A percentile compares a stretch with the other conserved stretches of the same genome.
Evolutionary conservation across 1,140 invertebrate genomes (phyloP).

Genomic region (Notospermus geniculatus): DNA sequence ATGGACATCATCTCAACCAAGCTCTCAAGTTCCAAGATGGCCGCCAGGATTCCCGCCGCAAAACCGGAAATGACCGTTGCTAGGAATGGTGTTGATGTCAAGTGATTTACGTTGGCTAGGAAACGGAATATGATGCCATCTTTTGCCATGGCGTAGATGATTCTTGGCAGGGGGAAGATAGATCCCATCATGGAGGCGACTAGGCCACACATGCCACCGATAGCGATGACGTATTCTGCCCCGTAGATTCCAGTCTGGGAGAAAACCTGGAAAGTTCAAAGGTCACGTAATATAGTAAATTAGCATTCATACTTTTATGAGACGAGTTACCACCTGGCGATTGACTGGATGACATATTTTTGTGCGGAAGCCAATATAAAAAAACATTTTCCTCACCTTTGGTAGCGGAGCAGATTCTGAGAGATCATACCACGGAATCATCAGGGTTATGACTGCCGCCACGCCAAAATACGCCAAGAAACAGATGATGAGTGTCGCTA

Average conservation of each 20-base stretch:
- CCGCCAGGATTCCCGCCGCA: conserved; percentile 65
- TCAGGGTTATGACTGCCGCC: conserved; percentile 43
- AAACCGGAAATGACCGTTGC: conserved; percentile 80
- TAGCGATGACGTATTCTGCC: conserved; percentile 42
- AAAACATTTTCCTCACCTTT: conserved; percentile 28
- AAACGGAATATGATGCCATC: conserved; percentile 78
- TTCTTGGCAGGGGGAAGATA: conserved; percentile 75
- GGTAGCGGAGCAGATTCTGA: conserved; percentile 29
- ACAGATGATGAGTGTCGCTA: conserved; percentile 35
- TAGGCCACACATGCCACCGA: conserved; percentile 46
- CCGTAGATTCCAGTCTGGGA: conserved; percentile 66
- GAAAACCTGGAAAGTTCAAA: conserved; percentile 63
- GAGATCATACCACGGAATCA: conserved; percentile 41
- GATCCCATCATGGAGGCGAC: conserved; percentile 71
- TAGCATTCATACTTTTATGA: no score
- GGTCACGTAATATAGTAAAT: no score
- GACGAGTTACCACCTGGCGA: no score
- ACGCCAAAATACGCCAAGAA: conserved; percentile 40
- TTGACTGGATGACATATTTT: no score
- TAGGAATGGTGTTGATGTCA: conserved; percentile 73
- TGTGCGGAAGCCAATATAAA: no score
- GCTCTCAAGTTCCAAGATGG: conserved; percentile 79
- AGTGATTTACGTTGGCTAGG: conserved; percentile 65
- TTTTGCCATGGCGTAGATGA: conserved; percentile 82
- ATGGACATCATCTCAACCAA: conserved; percentile 94